Evolutionary conservation across 2,113 vertebrate genomes (phyloP).

Genomic region (Formicarius rufipectus): DNA sequence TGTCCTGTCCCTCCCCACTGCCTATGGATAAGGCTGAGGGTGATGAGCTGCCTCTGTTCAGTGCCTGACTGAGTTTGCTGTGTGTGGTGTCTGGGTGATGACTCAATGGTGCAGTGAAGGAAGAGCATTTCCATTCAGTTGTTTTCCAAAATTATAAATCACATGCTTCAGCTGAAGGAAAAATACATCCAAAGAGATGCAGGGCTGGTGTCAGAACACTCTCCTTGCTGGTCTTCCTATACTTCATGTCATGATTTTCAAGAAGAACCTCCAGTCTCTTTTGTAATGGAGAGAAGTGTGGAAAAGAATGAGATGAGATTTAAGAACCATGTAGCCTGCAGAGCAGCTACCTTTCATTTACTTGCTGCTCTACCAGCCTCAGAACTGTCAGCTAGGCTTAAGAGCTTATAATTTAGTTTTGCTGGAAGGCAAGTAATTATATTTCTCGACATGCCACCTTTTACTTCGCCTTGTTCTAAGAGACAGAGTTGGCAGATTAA

Average conservation of each 20-base stretch:
- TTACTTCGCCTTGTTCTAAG: not conserved
- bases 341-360: not conserved
- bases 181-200: not conserved
- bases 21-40: not conserved
- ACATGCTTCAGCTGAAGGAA: not conserved
- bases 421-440: slow-evolving; percentile 27
- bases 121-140: not conserved
- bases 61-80: not conserved
- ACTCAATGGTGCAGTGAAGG: not conserved
- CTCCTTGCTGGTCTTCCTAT: not conserved
- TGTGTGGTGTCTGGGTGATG: not conserved
- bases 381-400: not conserved
- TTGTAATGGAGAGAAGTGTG: not conserved
- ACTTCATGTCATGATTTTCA: not conserved
- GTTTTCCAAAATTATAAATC: not conserved
- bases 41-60: not conserved
- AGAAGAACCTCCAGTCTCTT: not conserved
- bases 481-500: slow-evolving; percentile 1
- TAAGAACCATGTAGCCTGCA: not conserved
- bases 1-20: not conserved
- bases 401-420: slow-evolving; percentile 49
- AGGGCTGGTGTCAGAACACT: not conserved
- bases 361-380: not conserved
- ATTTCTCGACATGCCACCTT: not conserved
- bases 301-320: not conserved